phyloP scores from a whole-genome alignment of 2,113 vertebrate genomes.

The Phoenicopterus ruber region DNA sequence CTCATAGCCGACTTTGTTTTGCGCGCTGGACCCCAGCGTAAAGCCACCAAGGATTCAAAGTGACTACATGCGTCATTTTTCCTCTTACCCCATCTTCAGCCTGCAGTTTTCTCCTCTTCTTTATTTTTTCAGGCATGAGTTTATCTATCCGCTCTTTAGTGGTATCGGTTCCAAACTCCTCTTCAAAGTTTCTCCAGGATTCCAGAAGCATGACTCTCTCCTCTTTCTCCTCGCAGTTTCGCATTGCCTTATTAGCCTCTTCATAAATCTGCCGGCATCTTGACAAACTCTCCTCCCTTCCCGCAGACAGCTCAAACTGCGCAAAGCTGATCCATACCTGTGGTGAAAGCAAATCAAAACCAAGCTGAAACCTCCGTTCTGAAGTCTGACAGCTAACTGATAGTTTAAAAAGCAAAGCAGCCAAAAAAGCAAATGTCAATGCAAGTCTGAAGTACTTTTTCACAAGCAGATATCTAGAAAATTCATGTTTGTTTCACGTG shows the following conservation, averaged over 20 bases:
- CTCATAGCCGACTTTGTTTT: accelerated
- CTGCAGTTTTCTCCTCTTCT: constrained; percentile 97
- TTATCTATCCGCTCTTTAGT: constrained; percentile 84
- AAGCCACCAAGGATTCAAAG: neutral
- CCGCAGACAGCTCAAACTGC: constrained; percentile 90
- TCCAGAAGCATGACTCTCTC: constrained; percentile 95
- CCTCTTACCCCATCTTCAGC: constrained; percentile 93
- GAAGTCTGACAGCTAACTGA: accelerated
- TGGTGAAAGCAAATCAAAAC: neutral
- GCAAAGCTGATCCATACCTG: constrained; percentile 98
- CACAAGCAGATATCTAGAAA: neutral
- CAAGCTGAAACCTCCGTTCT: neutral
- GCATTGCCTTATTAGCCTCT: constrained; percentile 92
- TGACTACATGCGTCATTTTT: too few relatives aligned
- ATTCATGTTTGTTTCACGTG: accelerated
- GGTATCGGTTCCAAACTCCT: constrained; percentile 80
- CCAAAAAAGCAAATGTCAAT: accelerated
- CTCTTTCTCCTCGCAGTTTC: constrained; percentile 95
- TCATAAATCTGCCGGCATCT: constrained; percentile 89
- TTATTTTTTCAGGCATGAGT: constrained; percentile 96
- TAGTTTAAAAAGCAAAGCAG: accelerated
- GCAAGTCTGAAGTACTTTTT: neutral
- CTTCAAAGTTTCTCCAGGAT: constrained; percentile 89
- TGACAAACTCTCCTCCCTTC: constrained; percentile 73
- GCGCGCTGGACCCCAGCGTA: neutral